phyloP scores from a whole-genome alignment of 35 echinoderm and acorn worm genomes.

The Apostichopus japonicus region DNA sequence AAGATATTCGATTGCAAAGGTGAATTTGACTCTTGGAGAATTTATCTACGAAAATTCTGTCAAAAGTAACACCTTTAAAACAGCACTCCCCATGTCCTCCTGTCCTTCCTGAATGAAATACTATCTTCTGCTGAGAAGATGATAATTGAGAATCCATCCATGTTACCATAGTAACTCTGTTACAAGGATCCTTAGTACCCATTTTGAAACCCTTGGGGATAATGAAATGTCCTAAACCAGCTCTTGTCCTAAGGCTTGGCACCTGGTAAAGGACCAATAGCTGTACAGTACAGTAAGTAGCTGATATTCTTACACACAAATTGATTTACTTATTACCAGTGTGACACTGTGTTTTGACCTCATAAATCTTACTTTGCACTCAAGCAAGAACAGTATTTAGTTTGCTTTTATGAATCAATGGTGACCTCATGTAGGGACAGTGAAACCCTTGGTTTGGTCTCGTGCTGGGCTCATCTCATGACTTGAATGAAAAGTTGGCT shows the following conservation, averaged over 20 bases:
- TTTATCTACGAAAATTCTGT: neutral
- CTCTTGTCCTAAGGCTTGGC: neutral
- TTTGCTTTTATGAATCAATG: constrained; percentile 28
- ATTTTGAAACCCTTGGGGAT: constrained; percentile 29
- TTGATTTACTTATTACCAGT: constrained; percentile 56
- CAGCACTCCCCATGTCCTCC: neutral
- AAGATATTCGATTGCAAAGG: neutral
- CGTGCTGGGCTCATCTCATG: neutral
- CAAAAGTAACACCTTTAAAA: neutral
- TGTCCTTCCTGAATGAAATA: neutral
- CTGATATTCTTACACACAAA: constrained; percentile 45
- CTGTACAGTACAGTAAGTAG: neutral
- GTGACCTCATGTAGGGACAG: constrained; percentile 45
- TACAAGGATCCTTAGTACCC: neutral
- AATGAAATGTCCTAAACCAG: constrained; percentile 41
- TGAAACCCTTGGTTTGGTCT: constrained; percentile 37
- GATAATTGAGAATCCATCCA: neutral
- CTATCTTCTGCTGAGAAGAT: neutral
- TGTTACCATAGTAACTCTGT: constrained; percentile 1
- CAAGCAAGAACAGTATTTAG: constrained; percentile 2
- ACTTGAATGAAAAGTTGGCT: too few species aligned
- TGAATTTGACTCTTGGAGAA: neutral
- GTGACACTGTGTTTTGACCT: constrained; percentile 29
- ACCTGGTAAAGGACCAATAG: neutral
- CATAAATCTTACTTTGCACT: constrained; percentile 60